Evolutionary conservation across 2,888 invertebrate species (phyloP), one percentile per base, ranked within the genome.

Genomic region (Neocrepidodera transversa): DNA sequence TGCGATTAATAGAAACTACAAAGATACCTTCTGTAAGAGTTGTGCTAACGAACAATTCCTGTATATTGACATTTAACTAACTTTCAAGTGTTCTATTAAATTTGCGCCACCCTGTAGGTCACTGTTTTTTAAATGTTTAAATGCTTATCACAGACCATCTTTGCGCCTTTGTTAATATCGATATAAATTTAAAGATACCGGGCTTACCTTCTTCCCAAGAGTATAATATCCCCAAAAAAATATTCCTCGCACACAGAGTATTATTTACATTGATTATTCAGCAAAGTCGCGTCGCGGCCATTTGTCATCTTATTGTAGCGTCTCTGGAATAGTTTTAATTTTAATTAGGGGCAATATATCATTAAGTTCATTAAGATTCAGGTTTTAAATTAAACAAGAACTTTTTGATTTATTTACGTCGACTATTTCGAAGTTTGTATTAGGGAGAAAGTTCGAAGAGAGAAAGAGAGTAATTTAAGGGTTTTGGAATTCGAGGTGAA

Each of bases 301-400:
- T 61, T 61, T 57, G 53, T 57, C 56, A 61, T 52, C 38, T 49
- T 42, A 52, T 43, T 52, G 57, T 52, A 30, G 43, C 52, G 48
- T 57, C 59, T 58, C 47, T 38, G 54, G 56, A 58, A 58, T 63
- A 63, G 63, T 60, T 60, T 58, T 57, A 50, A 58, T 62, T 64
- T 64, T 64, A 64, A 64, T 64, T 61, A 64, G 62, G 47, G 43
- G 48, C 58, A 20, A 56, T 64, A 62, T 60, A 62, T 64, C 62
- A 62, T 61, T 60, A 51, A 47, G 51, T 64, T 62, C 60, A 60
- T 64, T 64, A 64, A 58, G 57, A 60, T 50, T 54, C 6, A 54
- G 58, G 52, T 58, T 58, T 53, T 58, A 58, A 58, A 58, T 58
- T 51, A 58, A 58, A 58, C 58, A 53, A 47, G 48, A 58, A 58